These are phyloP conservation scores for Eospalax fontanierii DNA, from an alignment of 2,797 vertebrate genomes.

Conservation along the genomic window DNA sequence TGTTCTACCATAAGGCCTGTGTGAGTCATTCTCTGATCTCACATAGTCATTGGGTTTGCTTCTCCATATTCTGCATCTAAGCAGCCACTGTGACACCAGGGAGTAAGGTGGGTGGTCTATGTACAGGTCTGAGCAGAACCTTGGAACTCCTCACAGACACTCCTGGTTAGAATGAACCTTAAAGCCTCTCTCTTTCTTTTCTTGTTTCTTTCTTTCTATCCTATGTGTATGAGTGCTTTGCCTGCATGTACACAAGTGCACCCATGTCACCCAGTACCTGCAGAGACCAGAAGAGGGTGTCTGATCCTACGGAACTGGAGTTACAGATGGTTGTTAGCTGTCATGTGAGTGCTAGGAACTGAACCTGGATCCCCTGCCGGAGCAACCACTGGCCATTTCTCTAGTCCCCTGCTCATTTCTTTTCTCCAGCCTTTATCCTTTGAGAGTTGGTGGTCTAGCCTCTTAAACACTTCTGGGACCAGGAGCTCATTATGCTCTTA, in stretches of 20 bases:
- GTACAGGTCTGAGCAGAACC: background rate
- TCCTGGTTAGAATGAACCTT: background rate
- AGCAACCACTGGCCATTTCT: too few species aligned
- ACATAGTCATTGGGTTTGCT: background rate
- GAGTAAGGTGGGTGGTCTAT: background rate
- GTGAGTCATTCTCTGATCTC: background rate
- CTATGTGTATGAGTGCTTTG: too few species aligned
- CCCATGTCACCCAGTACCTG: too few species aligned
- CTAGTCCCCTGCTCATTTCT: background rate
- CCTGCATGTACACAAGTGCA: too few species aligned
- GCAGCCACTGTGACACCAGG: background rate
- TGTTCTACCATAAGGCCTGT: background rate
- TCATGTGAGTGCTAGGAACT: too few species aligned
- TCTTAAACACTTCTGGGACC: background rate
- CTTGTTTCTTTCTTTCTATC: background rate
- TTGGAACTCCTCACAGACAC: background rate
- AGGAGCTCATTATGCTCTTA: background rate
- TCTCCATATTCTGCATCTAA: background rate
- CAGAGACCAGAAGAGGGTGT: too few species aligned
- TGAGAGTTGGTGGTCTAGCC: background rate
- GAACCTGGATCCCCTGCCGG: too few species aligned
- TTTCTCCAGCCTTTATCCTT: background rate
- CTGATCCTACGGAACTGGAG: too few species aligned
- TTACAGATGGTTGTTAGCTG: too few species aligned
- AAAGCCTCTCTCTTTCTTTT: background rate